Evolutionary conservation across 2,888 invertebrate species (phyloP).

Genomic region (Spisula solida): DNA sequence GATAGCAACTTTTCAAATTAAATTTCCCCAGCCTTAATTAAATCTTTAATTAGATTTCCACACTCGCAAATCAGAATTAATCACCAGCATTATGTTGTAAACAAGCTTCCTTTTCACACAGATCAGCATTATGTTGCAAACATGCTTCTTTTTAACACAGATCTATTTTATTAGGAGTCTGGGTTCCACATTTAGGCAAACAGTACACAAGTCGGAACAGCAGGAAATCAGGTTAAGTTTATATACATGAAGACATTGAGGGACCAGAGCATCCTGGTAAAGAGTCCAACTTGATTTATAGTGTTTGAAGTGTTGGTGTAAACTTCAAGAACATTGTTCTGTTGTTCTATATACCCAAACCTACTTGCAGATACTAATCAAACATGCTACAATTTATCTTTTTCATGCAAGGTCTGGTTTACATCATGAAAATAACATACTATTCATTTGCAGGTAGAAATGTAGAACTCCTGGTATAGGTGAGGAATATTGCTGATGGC

Average conservation of each 20-base stretch:
- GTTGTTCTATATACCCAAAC: constrained; percentile 9
- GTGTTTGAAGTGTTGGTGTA: neutral
- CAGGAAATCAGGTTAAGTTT: neutral
- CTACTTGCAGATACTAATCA: constrained; percentile 31
- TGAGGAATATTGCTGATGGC: constrained; percentile 3
- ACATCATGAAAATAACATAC: constrained; percentile 27
- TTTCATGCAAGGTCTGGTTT: constrained; percentile 27
- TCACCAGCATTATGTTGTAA: neutral
- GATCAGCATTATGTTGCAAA: neutral
- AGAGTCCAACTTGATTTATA: constrained; percentile 23
- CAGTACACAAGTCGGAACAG: neutral
- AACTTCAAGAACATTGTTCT: constrained; percentile 14
- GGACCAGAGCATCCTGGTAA: neutral
- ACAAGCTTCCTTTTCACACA: constrained; percentile 14
- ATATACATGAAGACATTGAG: neutral
- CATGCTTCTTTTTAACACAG: constrained; percentile 7
- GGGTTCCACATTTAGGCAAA: neutral
- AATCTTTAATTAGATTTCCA: constrained; percentile 19
- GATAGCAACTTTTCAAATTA: constrained; percentile 10
- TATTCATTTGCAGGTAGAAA: constrained; percentile 16
- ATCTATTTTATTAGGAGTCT: neutral
- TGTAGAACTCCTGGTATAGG: neutral
- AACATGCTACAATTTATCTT: constrained; percentile 22
- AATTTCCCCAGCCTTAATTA: neutral
- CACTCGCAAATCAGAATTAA: constrained; percentile 11